These are phyloP conservation scores for Hiodon tergisus DNA, from an alignment of 2,113 vertebrate genomes.

Conservation along the genomic window DNA sequence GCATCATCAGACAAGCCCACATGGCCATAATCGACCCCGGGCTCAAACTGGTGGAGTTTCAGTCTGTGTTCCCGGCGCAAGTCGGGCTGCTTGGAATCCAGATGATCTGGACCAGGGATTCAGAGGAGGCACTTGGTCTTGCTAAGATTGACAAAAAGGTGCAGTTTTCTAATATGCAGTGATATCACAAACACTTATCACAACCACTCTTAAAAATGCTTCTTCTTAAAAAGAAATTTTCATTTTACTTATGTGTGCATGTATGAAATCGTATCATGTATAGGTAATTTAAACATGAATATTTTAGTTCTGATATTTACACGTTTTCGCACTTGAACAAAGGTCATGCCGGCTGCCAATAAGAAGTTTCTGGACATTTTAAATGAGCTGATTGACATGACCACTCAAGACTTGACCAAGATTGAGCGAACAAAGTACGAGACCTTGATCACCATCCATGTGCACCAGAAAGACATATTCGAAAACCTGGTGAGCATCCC, in stretches of 20 bases:
- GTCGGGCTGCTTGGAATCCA: constrained; percentile 86
- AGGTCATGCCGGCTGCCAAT: constrained; percentile 75
- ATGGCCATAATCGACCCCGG: constrained; percentile 54
- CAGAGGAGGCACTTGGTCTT: constrained; percentile 71
- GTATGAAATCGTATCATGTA: too few relatives aligned
- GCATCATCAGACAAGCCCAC: constrained; percentile 57
- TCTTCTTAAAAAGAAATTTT: not conserved
- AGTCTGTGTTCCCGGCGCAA: constrained; percentile 70
- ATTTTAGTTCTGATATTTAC: not conserved
- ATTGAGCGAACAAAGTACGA: constrained; percentile 85
- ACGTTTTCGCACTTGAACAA: not conserved
- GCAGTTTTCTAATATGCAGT: not conserved
- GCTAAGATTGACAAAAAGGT: constrained; percentile 75
- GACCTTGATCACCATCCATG: constrained; percentile 86
- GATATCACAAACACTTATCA: too few relatives aligned
- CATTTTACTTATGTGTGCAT: not conserved
- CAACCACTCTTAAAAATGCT: not conserved
- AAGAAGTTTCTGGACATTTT: constrained; percentile 80
- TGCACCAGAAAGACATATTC: constrained; percentile 89
- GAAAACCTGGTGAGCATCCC: constrained; percentile 73
- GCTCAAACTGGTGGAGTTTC: constrained; percentile 68
- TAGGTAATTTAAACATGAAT: constrained; percentile 6
- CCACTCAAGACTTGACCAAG: constrained; percentile 71
- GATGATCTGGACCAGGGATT: constrained; percentile 83
- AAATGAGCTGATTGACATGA: constrained; percentile 78